Conservation (phyloP, 2,888 invertebrate genomes). For the Lasius fuliginosus region DNA sequence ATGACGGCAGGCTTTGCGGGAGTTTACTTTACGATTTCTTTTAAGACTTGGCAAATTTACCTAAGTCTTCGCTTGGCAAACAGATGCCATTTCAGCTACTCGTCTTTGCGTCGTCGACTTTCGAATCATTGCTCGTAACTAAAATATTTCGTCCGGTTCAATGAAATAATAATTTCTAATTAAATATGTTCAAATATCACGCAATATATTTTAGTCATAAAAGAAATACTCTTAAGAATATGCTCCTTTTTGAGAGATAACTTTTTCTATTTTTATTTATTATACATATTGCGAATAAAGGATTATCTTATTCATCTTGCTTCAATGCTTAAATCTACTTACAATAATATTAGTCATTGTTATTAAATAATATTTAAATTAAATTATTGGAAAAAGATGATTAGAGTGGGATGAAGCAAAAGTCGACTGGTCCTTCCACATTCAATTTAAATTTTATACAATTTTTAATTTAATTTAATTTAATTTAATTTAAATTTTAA, state of each 20-base stretch:
- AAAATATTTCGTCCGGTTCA: not conserved
- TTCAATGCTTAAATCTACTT: no score
- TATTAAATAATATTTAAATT: not conserved
- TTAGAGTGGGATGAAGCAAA: not conserved
- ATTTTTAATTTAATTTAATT: no score
- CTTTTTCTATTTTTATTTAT: not conserved
- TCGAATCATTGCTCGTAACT: slow-evolving; percentile 40
- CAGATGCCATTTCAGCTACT: slow-evolving; percentile 51
- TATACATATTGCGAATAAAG: not conserved
- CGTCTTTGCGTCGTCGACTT: slow-evolving; percentile 59
- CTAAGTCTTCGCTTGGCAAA: slow-evolving; percentile 41
- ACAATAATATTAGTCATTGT: not conserved
- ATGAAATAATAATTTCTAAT: slow-evolving; percentile 12
- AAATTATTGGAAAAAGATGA: not conserved
- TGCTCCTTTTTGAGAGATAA: not conserved
- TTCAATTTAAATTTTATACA: not conserved
- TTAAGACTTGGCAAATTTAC: slow-evolving; percentile 67
- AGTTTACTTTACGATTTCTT: slow-evolving; percentile 61
- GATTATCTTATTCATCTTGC: not conserved
- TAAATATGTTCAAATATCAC: slow-evolving; percentile 13
- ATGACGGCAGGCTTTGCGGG: slow-evolving; percentile 9
- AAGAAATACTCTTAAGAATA: not conserved
- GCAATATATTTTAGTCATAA: not conserved
- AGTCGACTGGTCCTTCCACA: not conserved
- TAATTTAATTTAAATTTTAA: no score